Base-by-base conservation (phyloP, 2,888 invertebrate species). In the Drosophila atroscutellata region DNA sequence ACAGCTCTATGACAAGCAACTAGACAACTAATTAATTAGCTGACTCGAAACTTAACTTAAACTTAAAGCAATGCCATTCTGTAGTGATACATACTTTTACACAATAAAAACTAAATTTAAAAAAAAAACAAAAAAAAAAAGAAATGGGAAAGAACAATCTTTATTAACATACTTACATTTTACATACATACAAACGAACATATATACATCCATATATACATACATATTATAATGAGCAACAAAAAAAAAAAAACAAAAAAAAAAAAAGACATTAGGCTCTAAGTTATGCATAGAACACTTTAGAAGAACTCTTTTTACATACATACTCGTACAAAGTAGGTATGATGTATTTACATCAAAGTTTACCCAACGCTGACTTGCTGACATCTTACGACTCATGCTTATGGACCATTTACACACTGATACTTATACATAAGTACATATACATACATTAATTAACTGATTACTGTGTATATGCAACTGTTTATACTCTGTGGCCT, bases 31-130 rank as follows among this genome's bases (percentile, higher is more conserved):
- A 72, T 56, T 49, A 72, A 72, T 36, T 60, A 61, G 54, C 62
- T 26, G 49, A 74, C 67, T 68, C 59, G 50, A 37, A 77, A 80
- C 72, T 62, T 58, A 47, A 69, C 51, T 57, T 57, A 58, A 77
- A 89, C 82, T 89, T 83, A 91, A 92, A 92, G 92, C 92, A 92
- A 92, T 92, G 92, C 92, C 92, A 92, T 92, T 92, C 84, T 85
- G 86, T 92, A 91, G 91, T 91, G 91, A 91, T 91, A 91, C 63
- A 71, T 75, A 78, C 64, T 68, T 72, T 77, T 79, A 75, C 57
- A 75, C 59, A 70, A 56, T 61, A 45, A 34, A 37, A 26, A 32
- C 51, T 26, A 30, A n/a, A 18, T 24, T 39, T 8, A 20, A 32
- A 32, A 26, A 30, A 49, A 8, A 34, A 74, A 20, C 15, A n/a